Conservation (phyloP, 1,140 invertebrate genomes). For the Tetramorium simillimum region DNA sequence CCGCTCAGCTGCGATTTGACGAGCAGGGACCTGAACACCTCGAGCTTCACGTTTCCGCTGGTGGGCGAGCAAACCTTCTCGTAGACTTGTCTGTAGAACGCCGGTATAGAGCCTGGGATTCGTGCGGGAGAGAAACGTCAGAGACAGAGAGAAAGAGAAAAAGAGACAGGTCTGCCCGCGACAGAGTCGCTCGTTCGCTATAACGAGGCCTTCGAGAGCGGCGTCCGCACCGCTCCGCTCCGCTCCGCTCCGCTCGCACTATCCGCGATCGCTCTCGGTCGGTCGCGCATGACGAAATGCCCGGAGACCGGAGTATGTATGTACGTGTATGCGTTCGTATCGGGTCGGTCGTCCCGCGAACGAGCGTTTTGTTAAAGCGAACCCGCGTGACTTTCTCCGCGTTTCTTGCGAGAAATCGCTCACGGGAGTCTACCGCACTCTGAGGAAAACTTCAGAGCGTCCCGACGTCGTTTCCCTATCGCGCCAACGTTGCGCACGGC, state of each 20-base stretch:
- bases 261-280: slow-evolving; percentile 33
- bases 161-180: slow-evolving; percentile 1
- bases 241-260: not conserved
- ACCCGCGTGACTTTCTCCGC: slow-evolving; percentile 11
- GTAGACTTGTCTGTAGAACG: slow-evolving; percentile 88
- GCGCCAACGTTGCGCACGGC: not conserved
- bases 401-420: slow-evolving; percentile 11
- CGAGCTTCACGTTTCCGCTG: slow-evolving; percentile 87
- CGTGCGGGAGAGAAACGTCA: slow-evolving; percentile 15
- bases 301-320: too few relatives aligned
- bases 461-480: not conserved
- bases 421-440: not conserved
- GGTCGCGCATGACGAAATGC: slow-evolving; percentile 39
- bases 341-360: slow-evolving; percentile 19
- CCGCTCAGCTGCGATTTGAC: slow-evolving; percentile 88
- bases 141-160: slow-evolving; percentile 2
- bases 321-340: not conserved
- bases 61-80: slow-evolving; percentile 88
- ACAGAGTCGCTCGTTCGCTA: not conserved
- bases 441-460: too few relatives aligned
- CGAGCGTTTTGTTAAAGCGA: slow-evolving; percentile 27
- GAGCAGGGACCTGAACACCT: slow-evolving; percentile 88
- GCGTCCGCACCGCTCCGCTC: not conserved
- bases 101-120: slow-evolving; percentile 87
- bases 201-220: slow-evolving; percentile 53